Conservation (phyloP, 30 jellyfish, hydroid and myxozoan species). For the Turritopsis dohrnii region DNA sequence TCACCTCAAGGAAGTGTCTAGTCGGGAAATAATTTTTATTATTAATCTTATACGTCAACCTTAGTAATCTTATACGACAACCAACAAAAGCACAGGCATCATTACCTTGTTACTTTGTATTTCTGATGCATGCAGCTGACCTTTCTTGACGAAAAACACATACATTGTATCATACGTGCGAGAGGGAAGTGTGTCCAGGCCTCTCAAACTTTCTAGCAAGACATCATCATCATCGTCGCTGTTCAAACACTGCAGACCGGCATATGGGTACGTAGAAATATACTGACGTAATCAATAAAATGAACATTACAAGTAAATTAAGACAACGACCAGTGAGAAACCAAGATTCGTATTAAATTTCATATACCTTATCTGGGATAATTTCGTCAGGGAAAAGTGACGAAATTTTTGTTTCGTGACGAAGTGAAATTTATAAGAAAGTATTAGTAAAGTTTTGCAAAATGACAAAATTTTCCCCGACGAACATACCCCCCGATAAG, state of each 20-base stretch:
- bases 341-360: too few species aligned
- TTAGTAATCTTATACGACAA: neutral
- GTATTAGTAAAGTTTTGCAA: too few species aligned
- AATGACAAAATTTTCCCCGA: too few species aligned
- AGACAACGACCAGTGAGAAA: too few species aligned
- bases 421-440: too few species aligned
- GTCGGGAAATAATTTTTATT: too few species aligned
- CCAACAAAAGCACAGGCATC: neutral
- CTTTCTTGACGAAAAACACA: constrained; percentile 67
- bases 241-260: constrained; percentile 38
- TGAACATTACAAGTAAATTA: neutral
- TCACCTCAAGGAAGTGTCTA: too few species aligned
- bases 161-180: constrained; percentile 78
- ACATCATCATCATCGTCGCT: constrained; percentile 29
- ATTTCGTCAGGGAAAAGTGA: too few species aligned
- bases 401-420: too few species aligned
- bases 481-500: too few species aligned
- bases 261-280: constrained; percentile 31
- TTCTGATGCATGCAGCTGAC: constrained; percentile 61
- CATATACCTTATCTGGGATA: too few species aligned
- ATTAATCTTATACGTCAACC: too few species aligned
- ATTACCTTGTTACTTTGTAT: constrained; percentile 56
- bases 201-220: constrained; percentile 34
- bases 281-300: constrained; percentile 17
- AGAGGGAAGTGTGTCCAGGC: constrained; percentile 57